phyloP scores from a whole-genome alignment of 2,888 invertebrate species.

The Drosophila fungiperda region DNA sequence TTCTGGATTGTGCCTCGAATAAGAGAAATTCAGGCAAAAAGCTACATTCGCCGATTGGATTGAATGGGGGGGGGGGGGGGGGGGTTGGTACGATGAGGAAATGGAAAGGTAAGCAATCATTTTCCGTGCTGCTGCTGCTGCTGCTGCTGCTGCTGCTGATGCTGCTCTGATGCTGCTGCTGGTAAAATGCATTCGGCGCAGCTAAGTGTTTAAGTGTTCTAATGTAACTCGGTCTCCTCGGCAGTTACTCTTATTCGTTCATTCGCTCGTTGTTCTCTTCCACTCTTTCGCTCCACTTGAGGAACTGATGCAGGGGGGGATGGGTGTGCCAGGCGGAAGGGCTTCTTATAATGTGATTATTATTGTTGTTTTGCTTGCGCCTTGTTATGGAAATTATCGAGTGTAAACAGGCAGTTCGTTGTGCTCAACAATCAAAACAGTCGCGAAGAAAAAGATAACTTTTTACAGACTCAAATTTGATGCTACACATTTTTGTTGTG shows the following conservation, averaged over 20 bases:
- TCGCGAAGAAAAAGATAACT: conserved; percentile 1
- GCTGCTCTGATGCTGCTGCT: conserved; percentile 12
- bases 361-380: conserved; percentile 51
- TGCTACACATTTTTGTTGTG: conserved; percentile 27
- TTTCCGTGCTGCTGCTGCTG: conserved; percentile 18
- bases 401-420: conserved; percentile 42
- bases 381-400: conserved; percentile 67
- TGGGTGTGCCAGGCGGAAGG: background rate
- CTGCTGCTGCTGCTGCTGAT: background rate
- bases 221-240: conserved; percentile 65
- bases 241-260: conserved; percentile 17
- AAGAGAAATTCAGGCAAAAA: conserved; percentile 25
- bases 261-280: conserved; percentile 18
- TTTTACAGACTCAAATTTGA: conserved; percentile 31
- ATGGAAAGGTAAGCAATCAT: conserved; percentile 7
- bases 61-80: background rate
- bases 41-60: conserved; percentile 24
- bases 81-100: background rate
- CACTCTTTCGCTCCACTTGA: conserved; percentile 37
- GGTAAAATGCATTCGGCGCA: conserved; percentile 41
- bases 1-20: conserved; percentile 54
- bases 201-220: conserved; percentile 78
- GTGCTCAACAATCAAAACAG: conserved; percentile 49
- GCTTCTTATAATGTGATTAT: conserved; percentile 66
- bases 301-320: background rate